Evolutionary conservation across 2,797 vertebrate genomes (phyloP), one percentile per base, ranked within the genome.

Genomic region (Petrocephalus sullivani): DNA sequence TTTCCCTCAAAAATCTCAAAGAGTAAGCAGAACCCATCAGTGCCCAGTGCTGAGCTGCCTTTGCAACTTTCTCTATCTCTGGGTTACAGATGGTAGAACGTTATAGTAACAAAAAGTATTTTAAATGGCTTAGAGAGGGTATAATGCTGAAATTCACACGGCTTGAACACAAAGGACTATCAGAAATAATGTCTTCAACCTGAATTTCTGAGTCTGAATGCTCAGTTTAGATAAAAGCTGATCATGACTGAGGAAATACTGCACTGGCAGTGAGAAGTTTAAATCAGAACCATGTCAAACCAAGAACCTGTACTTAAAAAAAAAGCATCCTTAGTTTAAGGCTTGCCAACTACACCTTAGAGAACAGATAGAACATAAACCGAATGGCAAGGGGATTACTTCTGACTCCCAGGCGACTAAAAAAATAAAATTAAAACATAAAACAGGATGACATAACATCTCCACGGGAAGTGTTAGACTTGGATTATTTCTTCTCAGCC

Each of bases 401-500:
- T 91, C 89, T 89, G 88, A 88, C 89, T 87, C 89, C 87, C 14
- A 60, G 86, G 83, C 88, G 33, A 23, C 19, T 78, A 46, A 78
- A 78, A 57, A 78, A 67, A 37, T 56, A 41, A 85, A 87, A 83
- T 41, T 54, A 46, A 87, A 64, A 21, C 4, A 41, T 37, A 81
- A 89, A 41, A 86, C 9, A 53, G 56, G 23, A 67, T 56, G 82
- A 67, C 57, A 53, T 10, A 2, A 53, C 6, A 61, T 56, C 23
- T 67, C 37, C 10, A 60, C 87, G 57, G 54, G 88, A 91, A 88
- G 87, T 14, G 81, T 78, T 67, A 81, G 56, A 86, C 87, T 89
- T 89, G 49, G 88, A 78, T 93, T 93, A 95, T 92, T 96, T 96
- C 91, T 94, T 95, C 90, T 91, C 94, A 53, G 89, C 92, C 93